phyloP scores from a whole-genome alignment of 37 sponge, comb jelly and placozoan genomes.

The Spongia lamella region DNA sequence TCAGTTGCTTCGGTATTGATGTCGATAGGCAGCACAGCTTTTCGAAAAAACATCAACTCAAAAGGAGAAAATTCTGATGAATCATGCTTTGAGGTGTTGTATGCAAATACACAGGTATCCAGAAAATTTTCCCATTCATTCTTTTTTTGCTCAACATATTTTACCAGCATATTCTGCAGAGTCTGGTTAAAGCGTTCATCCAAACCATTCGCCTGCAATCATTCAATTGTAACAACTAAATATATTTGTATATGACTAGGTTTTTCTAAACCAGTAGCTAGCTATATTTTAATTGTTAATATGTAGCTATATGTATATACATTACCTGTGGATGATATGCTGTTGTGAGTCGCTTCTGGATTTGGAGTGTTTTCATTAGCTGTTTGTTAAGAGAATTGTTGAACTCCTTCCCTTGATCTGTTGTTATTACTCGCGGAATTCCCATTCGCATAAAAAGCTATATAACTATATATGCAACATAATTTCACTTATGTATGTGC shows the following conservation, averaged over 20 bases:
- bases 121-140: conserved; percentile 38
- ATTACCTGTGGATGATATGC: conserved; percentile 29
- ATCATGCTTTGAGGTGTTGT: conserved; percentile 75
- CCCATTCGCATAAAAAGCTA: conserved; percentile 43
- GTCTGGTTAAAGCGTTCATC: conserved; percentile 76
- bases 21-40: conserved; percentile 65
- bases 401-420: conserved; percentile 45
- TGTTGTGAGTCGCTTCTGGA: conserved; percentile 37
- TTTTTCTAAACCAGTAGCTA: no score
- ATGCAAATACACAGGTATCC: conserved; percentile 73
- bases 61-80: conserved; percentile 72
- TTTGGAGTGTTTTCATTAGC: conserved; percentile 16
- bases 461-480: no score
- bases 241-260: no score
- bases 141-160: conserved; percentile 48
- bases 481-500: no score
- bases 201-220: conserved; percentile 62
- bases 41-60: conserved; percentile 63
- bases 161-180: conserved; percentile 67
- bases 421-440: conserved; percentile 33
- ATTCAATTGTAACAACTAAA: no score
- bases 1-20: conserved; percentile 25
- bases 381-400: conserved; percentile 38
- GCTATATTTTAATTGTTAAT: no score
- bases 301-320: no score